Evolutionary conservation across 2,797 vertebrate genomes (phyloP), one percentile per base, ranked within the genome.

Genomic region (Enteromius trimaculatus): DNA sequence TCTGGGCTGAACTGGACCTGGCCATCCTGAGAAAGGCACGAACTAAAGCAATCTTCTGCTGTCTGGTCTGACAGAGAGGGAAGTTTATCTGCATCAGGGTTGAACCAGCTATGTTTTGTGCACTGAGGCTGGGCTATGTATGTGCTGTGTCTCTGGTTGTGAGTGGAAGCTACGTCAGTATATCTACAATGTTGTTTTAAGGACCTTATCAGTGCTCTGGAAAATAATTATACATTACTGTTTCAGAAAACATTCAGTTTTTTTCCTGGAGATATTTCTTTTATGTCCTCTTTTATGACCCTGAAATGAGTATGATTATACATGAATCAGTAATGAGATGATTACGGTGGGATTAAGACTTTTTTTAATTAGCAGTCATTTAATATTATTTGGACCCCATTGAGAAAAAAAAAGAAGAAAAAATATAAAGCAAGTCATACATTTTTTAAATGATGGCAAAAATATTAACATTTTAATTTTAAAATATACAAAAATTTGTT

Each of bases 1-100:
- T 86, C 21, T 82, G 66, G 9, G 87, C 81, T 1, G 68, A 49
- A 66, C 75, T 81, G 66, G 87, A 79, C 31, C 80, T 78, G 44
- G 78, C 80, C 89, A 90, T 90, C 26, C 10, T 84, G 34, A 37
- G 23, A 19, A 60, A 13, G 31, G 26, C 11, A 26, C 31, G 55
- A 17, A 64, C 7, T 7, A 62, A 37, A 65, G 37, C 9, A 26
- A 49, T 1, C 42, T 42, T 71, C 53, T 72, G 26, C 6, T 6
- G 66, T 55, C 64, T 69, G 23, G 6, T 37, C 34, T 49, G 47
- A 16, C 11, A 21, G 17, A 1, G 58, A 47, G 13, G 14, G 44
- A 39, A 3, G 69, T 74, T 51, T 82, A 16, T 49, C 39, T 21
- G n/a, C 14, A 26, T 66, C 60, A 76, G 60, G 31, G 58, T 21